phyloP scores from a whole-genome alignment of 37 sponge, comb jelly and placozoan genomes.

The Mnemiopsis leidyi region DNA sequence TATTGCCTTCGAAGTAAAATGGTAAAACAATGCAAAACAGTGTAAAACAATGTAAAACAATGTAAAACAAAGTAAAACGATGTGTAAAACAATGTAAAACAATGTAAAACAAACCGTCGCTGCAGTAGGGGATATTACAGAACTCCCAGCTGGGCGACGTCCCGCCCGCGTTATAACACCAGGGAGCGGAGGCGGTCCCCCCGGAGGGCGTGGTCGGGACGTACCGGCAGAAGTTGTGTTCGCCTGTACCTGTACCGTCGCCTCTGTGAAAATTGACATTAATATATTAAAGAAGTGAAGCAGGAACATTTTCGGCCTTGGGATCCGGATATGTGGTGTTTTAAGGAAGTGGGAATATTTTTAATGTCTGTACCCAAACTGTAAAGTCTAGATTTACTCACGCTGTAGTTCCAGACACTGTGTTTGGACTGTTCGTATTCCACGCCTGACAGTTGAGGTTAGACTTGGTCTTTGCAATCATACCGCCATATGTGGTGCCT shows the following conservation, averaged over 20 bases:
- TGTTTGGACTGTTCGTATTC: neutral
- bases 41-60: too few species aligned
- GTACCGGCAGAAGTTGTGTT: slow-evolving; percentile 15
- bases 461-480: neutral
- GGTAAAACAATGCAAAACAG: too few species aligned
- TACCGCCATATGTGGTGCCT: neutral
- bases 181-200: neutral
- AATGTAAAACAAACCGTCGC: neutral
- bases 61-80: too few species aligned
- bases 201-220: neutral
- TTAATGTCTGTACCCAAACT: too few species aligned
- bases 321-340: too few species aligned
- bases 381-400: too few species aligned
- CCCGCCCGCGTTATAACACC: neutral
- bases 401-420: neutral
- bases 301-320: too few species aligned
- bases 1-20: too few species aligned
- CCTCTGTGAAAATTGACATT: too few species aligned
- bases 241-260: neutral
- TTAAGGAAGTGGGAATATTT: too few species aligned
- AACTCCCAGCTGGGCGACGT: neutral
- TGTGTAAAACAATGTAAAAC: too few species aligned
- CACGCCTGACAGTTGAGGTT: neutral
- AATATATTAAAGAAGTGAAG: too few species aligned
- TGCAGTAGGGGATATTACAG: neutral